Conservation (phyloP, 1,140 invertebrate genomes). For the Drosophila truncata region DNA sequence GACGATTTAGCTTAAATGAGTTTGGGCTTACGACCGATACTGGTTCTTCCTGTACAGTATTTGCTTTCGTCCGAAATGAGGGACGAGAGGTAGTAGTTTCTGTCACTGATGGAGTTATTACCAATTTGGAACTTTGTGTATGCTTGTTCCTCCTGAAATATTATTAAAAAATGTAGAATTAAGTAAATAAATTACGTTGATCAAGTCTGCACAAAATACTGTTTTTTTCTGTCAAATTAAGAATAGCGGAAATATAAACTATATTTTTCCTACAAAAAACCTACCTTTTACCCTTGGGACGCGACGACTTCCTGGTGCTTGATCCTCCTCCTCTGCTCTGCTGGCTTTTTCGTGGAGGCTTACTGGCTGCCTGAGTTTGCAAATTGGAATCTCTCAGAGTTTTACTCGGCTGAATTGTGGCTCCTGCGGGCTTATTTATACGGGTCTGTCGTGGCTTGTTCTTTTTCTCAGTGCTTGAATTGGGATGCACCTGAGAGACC, state of each 20-base stretch:
- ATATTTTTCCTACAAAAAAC: neutral
- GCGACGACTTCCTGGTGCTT: conserved; percentile 60
- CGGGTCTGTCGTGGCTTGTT: conserved; percentile 55
- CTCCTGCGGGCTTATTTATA: conserved; percentile 60
- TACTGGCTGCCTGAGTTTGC: conserved; percentile 36
- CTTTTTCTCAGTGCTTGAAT: conserved; percentile 51
- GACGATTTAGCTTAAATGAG: conserved; percentile 91
- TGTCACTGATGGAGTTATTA: conserved; percentile 77
- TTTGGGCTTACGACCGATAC: conserved; percentile 87
- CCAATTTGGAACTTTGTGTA: conserved; percentile 79
- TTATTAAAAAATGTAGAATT: neutral
- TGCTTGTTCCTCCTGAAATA: conserved; percentile 54
- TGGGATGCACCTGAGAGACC: conserved; percentile 32
- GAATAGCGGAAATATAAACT: too few relatives aligned
- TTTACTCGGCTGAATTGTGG: conserved; percentile 53
- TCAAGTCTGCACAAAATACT: too few relatives aligned
- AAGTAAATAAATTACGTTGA: neutral
- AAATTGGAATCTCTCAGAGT: conserved; percentile 36
- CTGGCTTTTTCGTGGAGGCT: conserved; percentile 52
- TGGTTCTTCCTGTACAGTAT: conserved; percentile 87
- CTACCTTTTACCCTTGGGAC: conserved; percentile 72
- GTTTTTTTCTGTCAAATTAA: neutral
- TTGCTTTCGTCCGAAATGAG: conserved; percentile 88
- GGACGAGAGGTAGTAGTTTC: conserved; percentile 85
- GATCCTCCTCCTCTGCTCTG: conserved; percentile 37